These are phyloP conservation scores for Ganaspis brasiliensis DNA, from an alignment of 2,888 invertebrate genomes.

Conservation along the genomic window DNA sequence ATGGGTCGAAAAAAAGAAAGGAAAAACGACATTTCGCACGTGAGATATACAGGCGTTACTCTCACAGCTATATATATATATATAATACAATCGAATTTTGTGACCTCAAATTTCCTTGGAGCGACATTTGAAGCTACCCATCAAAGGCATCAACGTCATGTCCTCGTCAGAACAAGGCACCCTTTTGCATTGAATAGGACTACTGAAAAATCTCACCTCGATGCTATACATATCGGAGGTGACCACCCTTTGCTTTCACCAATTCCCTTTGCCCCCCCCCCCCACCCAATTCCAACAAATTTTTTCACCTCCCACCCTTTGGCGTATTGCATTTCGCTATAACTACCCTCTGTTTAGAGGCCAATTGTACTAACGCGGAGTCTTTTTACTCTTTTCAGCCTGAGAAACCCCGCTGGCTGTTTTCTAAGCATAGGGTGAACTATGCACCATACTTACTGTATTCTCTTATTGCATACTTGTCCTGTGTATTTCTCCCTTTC, in stretches of 20 bases:
- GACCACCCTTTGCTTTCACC: slow-evolving; percentile 71
- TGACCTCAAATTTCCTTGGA: slow-evolving; percentile 69
- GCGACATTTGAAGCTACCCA: slow-evolving; percentile 69
- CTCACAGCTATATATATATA: slow-evolving; percentile 14
- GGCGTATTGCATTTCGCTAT: slow-evolving; percentile 71
- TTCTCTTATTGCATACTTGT: slow-evolving; percentile 56
- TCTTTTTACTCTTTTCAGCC: slow-evolving; percentile 70
- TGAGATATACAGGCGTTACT: slow-evolving; percentile 51
- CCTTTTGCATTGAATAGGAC: slow-evolving; percentile 61
- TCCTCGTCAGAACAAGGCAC: slow-evolving; percentile 70
- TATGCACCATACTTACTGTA: slow-evolving; percentile 60
- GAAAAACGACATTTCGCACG: slow-evolving; percentile 57
- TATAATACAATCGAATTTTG: slow-evolving; percentile 58
- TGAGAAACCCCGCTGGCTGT: slow-evolving; percentile 73
- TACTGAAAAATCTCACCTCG: slow-evolving; percentile 68
- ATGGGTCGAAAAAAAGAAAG: slow-evolving; percentile 43
- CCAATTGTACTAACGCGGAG: slow-evolving; percentile 72
- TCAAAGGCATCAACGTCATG: slow-evolving; percentile 74
- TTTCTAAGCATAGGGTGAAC: slow-evolving; percentile 66
- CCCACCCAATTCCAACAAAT: slow-evolving; percentile 30
- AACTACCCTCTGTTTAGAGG: slow-evolving; percentile 76
- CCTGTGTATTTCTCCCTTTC: slow-evolving; percentile 59
- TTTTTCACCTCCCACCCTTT: slow-evolving; percentile 59
- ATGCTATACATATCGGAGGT: slow-evolving; percentile 64
- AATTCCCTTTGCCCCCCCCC: slow-evolving; percentile 53